Evolutionary conservation across 2,888 invertebrate genomes (phyloP).

Genomic region (Ceramica pisi): DNA sequence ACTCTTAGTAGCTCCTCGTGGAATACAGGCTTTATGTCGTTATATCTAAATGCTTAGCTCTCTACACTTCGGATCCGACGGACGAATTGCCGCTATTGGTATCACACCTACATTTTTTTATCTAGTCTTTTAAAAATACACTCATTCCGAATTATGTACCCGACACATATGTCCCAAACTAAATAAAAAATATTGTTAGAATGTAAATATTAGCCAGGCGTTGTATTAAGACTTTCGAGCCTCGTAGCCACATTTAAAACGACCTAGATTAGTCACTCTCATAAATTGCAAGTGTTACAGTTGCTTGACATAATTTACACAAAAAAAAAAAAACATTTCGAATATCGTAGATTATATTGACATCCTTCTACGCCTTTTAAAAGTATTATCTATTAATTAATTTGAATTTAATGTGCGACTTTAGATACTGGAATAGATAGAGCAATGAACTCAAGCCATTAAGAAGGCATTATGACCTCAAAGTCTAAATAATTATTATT

Average conservation of each 20-base stretch:
- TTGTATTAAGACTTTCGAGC: background rate
- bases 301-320: constrained; percentile 14
- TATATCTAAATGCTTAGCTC: background rate
- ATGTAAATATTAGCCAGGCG: background rate
- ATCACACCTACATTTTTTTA: too few species aligned
- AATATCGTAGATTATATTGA: background rate
- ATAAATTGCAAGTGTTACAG: constrained; percentile 18
- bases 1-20: too few species aligned
- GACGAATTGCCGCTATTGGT: too few species aligned
- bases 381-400: constrained; percentile 11
- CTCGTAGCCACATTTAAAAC: constrained; percentile 1
- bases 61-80: background rate
- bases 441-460: constrained; percentile 33
- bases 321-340: constrained; percentile 2
- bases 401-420: constrained; percentile 12
- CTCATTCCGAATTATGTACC: background rate
- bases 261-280: constrained; percentile 26
- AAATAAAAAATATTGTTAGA: background rate
- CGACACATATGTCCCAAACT: background rate
- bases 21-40: background rate
- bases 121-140: too few species aligned
- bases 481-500: constrained; percentile 9
- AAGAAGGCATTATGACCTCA: constrained; percentile 30
- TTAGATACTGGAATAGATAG: constrained; percentile 4
- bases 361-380: background rate